Evolutionary conservation across 2,113 vertebrate genomes (phyloP).

Genomic region (Pelmatolapia mariae): DNA sequence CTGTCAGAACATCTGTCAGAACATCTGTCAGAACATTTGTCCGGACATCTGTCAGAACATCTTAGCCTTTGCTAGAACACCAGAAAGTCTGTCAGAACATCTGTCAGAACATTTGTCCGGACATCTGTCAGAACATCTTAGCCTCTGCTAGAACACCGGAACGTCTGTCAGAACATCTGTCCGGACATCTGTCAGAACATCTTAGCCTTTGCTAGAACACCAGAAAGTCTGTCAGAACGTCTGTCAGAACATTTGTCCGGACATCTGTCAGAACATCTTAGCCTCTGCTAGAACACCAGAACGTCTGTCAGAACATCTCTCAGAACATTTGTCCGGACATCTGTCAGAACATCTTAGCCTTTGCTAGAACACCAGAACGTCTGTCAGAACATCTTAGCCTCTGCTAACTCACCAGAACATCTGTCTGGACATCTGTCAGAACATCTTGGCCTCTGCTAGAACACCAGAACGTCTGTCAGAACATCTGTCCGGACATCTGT

Average conservation of each 20-base stretch:
- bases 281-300: background rate
- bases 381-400: background rate
- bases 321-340: rapidly evolving
- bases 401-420: too few relatives aligned
- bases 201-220: background rate
- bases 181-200: background rate
- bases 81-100: background rate
- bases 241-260: background rate
- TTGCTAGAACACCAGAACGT: background rate
- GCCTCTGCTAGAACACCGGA: background rate
- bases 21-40: rapidly evolving
- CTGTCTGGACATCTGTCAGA: rapidly evolving
- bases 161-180: background rate
- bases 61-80: background rate
- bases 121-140: background rate
- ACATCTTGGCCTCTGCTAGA: background rate
- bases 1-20: background rate
- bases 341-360: background rate
- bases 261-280: background rate
- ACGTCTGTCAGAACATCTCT: background rate
- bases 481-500: rapidly evolving
- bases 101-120: background rate
- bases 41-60: background rate
- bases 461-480: background rate
- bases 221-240: background rate